These are phyloP conservation scores for Rhinichthys osculus DNA, from an alignment of 2,797 vertebrate genomes.

Conservation along the genomic window DNA sequence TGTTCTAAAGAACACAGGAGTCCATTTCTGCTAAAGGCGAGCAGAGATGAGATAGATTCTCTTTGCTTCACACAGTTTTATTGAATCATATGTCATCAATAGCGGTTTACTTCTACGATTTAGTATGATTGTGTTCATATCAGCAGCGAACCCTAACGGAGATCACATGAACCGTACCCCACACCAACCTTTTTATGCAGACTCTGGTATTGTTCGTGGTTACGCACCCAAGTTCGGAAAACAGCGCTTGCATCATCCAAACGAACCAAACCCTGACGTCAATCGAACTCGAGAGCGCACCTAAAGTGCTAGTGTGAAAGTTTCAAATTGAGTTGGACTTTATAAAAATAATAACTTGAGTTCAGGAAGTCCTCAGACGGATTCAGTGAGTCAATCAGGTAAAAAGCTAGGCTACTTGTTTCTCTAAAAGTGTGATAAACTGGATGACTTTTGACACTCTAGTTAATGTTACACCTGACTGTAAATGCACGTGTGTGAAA, in stretches of 20 bases:
- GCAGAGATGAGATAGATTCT: too few species aligned
- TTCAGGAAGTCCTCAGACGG: neutral
- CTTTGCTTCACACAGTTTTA: too few species aligned
- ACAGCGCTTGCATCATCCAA: neutral
- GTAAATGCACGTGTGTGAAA: neutral
- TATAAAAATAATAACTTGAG: neutral
- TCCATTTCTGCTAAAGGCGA: too few species aligned
- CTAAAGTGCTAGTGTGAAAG: neutral
- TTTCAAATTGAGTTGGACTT: neutral
- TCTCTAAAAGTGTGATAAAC: neutral
- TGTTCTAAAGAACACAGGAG: too few species aligned
- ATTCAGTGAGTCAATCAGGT: too few species aligned
- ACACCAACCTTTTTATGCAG: too few species aligned
- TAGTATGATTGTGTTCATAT: too few species aligned
- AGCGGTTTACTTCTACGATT: too few species aligned
- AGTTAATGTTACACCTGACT: neutral
- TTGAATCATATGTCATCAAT: too few species aligned
- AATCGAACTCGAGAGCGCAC: neutral
- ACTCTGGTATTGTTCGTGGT: too few species aligned
- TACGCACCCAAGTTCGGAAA: neutral
- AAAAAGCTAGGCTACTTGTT: neutral
- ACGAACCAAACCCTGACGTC: neutral
- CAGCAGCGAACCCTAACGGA: too few species aligned
- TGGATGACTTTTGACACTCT: neutral
- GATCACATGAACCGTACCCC: too few species aligned